Evolutionary conservation across 1,140 invertebrate genomes (phyloP), one percentile per base, ranked within the genome.

Genomic region (Nebria ingens): DNA sequence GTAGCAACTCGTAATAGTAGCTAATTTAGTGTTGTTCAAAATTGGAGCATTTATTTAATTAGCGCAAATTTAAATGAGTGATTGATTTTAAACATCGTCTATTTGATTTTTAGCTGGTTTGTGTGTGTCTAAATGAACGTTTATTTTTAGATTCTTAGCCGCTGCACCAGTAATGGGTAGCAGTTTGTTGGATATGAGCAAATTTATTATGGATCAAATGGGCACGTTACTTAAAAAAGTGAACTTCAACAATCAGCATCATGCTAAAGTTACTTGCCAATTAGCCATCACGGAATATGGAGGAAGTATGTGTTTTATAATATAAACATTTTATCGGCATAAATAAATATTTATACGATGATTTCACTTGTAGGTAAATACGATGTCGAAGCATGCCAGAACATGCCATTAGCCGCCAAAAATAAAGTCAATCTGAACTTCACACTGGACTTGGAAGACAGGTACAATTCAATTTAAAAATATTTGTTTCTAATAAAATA

Each of bases 371-470:
- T 51, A 76, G 75, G 62, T 59, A 68, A 69, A 52, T 72, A 70
- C 51, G 62, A 74, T 62, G 63, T 70, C 45, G 70, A 74, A 62
- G 57, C 64, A 40, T 64, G 60, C 42, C 67, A 73, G 21, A 67
- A 73, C 50, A 45, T 45, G 40, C 40, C 40, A 9, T 25, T 62
- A 42, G 53, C 58, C 34, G 73, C 68, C 59, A 73, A 74, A 49
- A 76, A 78, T 58, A 78, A 80, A 62, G 68, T 81, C 59, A 84
- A 84, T 66, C 70, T 86, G 60, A 83, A 84, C 61, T 81, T 86
- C 61, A 81, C 80, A 34, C 65, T 86, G 1, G 78, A 84, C 61
- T 75, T 84, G 25, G 74, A 80, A 58, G 74, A 79, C 52, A 61
- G 68, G 74, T 78, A 65, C 51, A n/a, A n/a, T n/a, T n/a, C n/a